Conservation (phyloP, 2,797 vertebrate genomes). For the Hybognathus amarus region DNA sequence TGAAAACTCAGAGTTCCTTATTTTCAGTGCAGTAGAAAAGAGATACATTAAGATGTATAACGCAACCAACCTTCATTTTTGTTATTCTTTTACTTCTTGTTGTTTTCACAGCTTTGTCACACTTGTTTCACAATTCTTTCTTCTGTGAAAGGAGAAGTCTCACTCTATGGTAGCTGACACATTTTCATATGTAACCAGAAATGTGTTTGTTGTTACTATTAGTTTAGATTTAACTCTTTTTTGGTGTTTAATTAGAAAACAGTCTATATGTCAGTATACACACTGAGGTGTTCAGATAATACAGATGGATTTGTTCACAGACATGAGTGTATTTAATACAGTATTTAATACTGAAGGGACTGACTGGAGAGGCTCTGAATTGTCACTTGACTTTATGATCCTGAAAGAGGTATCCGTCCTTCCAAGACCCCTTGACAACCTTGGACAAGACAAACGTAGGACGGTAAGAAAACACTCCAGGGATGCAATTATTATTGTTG, state of each 20-base stretch:
- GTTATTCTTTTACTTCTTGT: not conserved
- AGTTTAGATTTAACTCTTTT: no score
- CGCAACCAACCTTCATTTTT: not conserved
- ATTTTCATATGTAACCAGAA: not conserved
- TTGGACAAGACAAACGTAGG: not conserved
- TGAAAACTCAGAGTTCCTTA: not conserved
- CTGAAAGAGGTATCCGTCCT: not conserved
- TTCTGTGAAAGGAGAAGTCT: not conserved
- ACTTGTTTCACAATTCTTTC: no score
- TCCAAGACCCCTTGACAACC: slow-evolving; percentile 23
- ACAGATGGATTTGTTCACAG: slow-evolving; percentile 27
- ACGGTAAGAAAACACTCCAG: not conserved
- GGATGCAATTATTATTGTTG: not conserved
- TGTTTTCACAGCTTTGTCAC: not conserved
- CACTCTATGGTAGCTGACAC: not conserved
- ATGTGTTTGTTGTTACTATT: not conserved
- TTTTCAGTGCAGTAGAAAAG: slow-evolving; percentile 7
- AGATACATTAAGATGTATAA: slow-evolving; percentile 1
- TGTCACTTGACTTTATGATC: slow-evolving; percentile 35
- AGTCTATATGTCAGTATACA: not conserved
- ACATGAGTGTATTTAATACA: not conserved
- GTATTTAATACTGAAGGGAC: not conserved
- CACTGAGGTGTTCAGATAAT: not conserved
- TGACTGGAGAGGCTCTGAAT: slow-evolving; percentile 14
- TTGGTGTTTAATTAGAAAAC: no score